Evolutionary conservation across 2,888 invertebrate genomes (phyloP).

Genomic region (Metalampra italica): DNA sequence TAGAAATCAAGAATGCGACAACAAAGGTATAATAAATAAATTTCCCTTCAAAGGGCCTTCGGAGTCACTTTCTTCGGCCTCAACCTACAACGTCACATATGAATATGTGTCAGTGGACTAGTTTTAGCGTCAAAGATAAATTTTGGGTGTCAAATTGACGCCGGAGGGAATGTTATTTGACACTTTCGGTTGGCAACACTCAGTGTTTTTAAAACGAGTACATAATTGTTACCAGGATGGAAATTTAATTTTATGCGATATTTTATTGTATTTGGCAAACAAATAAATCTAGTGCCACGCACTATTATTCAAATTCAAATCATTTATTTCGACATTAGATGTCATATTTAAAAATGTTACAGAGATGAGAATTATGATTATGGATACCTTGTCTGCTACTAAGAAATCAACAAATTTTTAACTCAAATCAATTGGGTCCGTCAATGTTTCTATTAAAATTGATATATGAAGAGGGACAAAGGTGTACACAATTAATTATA

Average conservation of each 20-base stretch:
- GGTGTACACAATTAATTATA: conserved; percentile 49
- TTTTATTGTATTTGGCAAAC: too few relatives aligned
- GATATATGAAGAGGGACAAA: conserved; percentile 34
- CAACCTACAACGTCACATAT: conserved; percentile 21
- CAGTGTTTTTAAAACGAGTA: conserved; percentile 5
- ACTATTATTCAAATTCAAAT: too few relatives aligned
- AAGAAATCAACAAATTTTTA: not conserved
- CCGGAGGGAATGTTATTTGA: conserved; percentile 16
- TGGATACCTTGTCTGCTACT: not conserved
- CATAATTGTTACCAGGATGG: too few relatives aligned
- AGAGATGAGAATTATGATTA: too few relatives aligned
- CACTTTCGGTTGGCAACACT: conserved; percentile 14
- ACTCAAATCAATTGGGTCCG: too few relatives aligned
- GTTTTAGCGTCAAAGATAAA: conserved; percentile 30
- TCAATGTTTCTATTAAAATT: conserved; percentile 22
- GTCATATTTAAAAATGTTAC: too few relatives aligned
- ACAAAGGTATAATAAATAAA: conserved; percentile 40
- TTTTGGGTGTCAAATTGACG: conserved; percentile 31
- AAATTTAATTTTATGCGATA: not conserved
- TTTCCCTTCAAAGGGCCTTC: conserved; percentile 31
- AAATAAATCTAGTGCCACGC: too few relatives aligned
- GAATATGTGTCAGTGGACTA: conserved; percentile 27
- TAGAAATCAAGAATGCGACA: conserved; percentile 38
- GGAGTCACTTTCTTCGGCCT: conserved; percentile 44
- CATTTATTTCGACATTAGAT: too few relatives aligned